A percentile compares a stretch with the other conserved stretches of the same genome.
Conservation (phyloP, 1,140 invertebrate species). For the Eueides isabella region DNA sequence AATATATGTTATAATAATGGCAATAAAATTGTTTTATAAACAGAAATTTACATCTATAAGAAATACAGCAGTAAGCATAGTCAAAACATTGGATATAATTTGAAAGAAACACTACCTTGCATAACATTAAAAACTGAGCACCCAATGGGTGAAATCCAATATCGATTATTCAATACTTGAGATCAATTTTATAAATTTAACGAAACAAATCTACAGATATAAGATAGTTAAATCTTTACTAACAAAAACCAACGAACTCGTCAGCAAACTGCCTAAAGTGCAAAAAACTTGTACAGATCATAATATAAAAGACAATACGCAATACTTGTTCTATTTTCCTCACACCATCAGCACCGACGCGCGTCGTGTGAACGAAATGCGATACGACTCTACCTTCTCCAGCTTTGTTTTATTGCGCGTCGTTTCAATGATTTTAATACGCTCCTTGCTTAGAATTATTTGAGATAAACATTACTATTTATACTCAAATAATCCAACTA, state of each 20-base stretch:
- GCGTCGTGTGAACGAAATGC: constrained; percentile 54
- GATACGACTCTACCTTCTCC: constrained; percentile 43
- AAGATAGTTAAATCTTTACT: neutral
- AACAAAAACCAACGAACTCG: neutral
- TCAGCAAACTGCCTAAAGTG: neutral
- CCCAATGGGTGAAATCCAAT: too few species aligned
- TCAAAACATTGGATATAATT: too few species aligned
- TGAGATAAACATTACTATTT: constrained; percentile 12
- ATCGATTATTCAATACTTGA: too few species aligned
- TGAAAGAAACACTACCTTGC: too few species aligned
- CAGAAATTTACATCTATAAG: too few species aligned
- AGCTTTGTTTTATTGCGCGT: neutral
- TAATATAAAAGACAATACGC: constrained; percentile 54
- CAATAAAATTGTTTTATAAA: too few species aligned
- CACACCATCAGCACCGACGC: constrained; percentile 50
- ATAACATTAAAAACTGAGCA: too few species aligned
- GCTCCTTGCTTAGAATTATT: neutral
- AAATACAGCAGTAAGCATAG: too few species aligned
- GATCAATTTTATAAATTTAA: neutral
- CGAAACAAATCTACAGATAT: neutral
- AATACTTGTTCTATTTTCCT: constrained; percentile 65
- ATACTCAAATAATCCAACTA: constrained; percentile 8
- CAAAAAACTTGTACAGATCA: constrained; percentile 50
- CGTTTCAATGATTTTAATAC: neutral
- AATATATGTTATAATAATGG: too few species aligned